Evolutionary conservation across 2,888 invertebrate genomes (phyloP), one percentile per base, ranked within the genome.

Genomic region (Drosophila merina): DNA sequence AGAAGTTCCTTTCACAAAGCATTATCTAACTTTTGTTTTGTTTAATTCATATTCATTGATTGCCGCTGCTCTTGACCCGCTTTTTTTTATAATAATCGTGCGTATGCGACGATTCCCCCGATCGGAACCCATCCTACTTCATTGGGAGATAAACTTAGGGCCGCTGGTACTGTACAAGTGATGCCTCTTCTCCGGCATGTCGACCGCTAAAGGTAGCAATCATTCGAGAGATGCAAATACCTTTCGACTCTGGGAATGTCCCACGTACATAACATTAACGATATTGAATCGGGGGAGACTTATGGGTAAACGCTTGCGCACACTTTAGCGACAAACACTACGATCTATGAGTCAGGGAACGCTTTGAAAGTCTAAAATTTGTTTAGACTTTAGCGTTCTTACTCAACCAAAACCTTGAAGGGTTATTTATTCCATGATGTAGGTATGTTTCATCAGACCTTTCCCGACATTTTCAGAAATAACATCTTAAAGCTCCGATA

Each of bases 221-320:
- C 51, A 63, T 36, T 50, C 42, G 45, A 40, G 25, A 45, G 63
- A 64, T 64, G 63, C 63, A 64, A 64, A 64, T 64, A 40, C 45
- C 38, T 40, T 38, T 36, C 3, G 26, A 30, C 66, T 20, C 38
- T 66, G 64, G 64, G 64, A 64, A 64, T 66, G 38, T 47, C 63
- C 64, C 64, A 47, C 47, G 54, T 54, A 64, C 64, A 66, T 64
- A 64, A 64, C 31, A 12, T 2, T 14, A 30, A 14, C 54, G 25
- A 64, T 54, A 30, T 57, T 45, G 45, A 38, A 45, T 38, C 20
- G 40, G 67, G 50, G 66, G 45, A 64, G 52, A 64, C 45, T 44
- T 7, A 62, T 63, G 40, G 49, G 33, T 49, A 60, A 60, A 33
- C 38, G 59, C 25, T 59, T 57, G 59, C 47, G 62, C 44, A 60